Percentiles rank a stretch among this genome's conserved stretches.
Evolutionary conservation across 2,888 invertebrate genomes (phyloP).

Genomic region (Drosophila infuscata): DNA sequence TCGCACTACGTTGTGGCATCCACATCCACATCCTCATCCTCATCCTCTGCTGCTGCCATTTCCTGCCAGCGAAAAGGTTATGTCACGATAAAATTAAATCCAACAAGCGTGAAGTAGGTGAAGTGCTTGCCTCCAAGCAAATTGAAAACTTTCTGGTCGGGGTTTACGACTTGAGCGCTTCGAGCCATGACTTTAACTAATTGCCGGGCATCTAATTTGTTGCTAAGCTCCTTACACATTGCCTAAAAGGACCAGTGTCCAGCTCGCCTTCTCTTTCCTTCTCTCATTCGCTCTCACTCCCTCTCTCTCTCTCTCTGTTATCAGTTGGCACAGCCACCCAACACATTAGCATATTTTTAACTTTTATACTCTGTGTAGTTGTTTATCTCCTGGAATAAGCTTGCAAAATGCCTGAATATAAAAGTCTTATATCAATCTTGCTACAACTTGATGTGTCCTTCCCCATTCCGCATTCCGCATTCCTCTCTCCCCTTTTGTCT

Average conservation of each 20-base stretch:
- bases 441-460: slow-evolving; percentile 65
- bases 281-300: neutral
- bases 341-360: slow-evolving; percentile 78
- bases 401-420: slow-evolving; percentile 75
- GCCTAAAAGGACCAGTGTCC: slow-evolving; percentile 48
- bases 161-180: slow-evolving; percentile 50
- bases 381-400: slow-evolving; percentile 72
- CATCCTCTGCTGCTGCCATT: slow-evolving; percentile 9
- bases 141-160: slow-evolving; percentile 69
- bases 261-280: slow-evolving; percentile 7
- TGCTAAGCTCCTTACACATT: slow-evolving; percentile 43
- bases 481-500: slow-evolving; percentile 3
- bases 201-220: slow-evolving; percentile 58
- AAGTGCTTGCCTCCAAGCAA: slow-evolving; percentile 44
- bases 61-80: slow-evolving; percentile 68
- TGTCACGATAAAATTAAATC: slow-evolving; percentile 80
- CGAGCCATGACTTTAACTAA: slow-evolving; percentile 52
- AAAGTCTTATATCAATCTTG: slow-evolving; percentile 80
- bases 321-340: slow-evolving; percentile 51
- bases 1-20: slow-evolving; percentile 7
- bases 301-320: slow-evolving; percentile 18
- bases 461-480: slow-evolving; percentile 3
- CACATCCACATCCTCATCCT: slow-evolving; percentile 20
- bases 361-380: slow-evolving; percentile 65
- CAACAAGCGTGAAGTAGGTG: slow-evolving; percentile 77